Evolutionary conservation across 2,113 vertebrate species (phyloP).

Genomic region (Malurus elegans): DNA sequence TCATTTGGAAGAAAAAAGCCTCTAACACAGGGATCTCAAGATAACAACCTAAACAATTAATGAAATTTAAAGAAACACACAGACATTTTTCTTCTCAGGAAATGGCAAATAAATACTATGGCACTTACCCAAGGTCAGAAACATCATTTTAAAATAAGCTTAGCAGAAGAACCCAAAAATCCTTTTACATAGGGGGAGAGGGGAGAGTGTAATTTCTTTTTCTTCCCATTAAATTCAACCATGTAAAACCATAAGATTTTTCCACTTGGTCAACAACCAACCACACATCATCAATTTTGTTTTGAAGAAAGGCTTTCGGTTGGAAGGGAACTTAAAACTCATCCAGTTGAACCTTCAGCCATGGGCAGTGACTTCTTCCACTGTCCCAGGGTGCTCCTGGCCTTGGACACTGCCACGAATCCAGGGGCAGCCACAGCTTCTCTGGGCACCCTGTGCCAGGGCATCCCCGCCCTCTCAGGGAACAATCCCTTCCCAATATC

Average conservation of each 20-base stretch:
- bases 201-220: not conserved
- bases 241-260: not conserved
- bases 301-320: not conserved
- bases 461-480: fast-evolving
- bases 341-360: too few species aligned
- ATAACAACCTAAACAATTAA: not conserved
- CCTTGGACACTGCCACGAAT: not conserved
- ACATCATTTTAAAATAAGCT: not conserved
- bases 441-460: not conserved
- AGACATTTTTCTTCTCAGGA: not conserved
- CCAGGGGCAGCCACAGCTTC: not conserved
- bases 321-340: not conserved
- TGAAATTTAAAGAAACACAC: not conserved
- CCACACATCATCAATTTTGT: too few species aligned
- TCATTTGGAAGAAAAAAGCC: not conserved
- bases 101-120: not conserved
- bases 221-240: not conserved
- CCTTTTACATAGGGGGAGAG: too few species aligned
- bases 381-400: fast-evolving
- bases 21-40: not conserved
- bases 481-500: not conserved
- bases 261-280: too few species aligned
- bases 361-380: not conserved
- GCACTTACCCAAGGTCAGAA: not conserved
- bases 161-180: not conserved